Percentiles rank a stretch among this genome's conserved stretches.
phyloP scores from a whole-genome alignment of 2,113 vertebrate genomes.

The Vombatus ursinus region DNA sequence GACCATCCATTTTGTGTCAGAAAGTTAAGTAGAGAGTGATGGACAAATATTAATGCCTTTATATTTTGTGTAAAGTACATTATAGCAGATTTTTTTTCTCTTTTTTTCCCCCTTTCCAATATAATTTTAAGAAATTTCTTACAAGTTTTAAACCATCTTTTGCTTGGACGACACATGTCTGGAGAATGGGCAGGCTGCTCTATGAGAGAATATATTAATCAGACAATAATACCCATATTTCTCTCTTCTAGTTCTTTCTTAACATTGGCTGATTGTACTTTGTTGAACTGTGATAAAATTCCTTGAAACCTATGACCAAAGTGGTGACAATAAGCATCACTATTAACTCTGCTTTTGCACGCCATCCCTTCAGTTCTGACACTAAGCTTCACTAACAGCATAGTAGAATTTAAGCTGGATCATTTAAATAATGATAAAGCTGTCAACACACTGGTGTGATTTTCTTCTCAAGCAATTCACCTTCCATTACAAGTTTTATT shows the following conservation, averaged over 20 bases:
- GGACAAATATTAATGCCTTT: not conserved
- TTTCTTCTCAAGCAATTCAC: constrained; percentile 80
- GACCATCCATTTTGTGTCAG: not conserved
- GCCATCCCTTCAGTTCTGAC: constrained; percentile 61
- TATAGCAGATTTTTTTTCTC: not conserved
- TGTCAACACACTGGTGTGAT: constrained; percentile 79
- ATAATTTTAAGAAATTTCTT: not conserved
- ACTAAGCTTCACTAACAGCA: constrained; percentile 68
- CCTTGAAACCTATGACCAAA: constrained; percentile 43
- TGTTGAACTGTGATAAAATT: not conserved
- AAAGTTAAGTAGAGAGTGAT: not conserved
- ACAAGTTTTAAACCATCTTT: constrained; percentile 25
- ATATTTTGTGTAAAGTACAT: not conserved
- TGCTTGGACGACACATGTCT: constrained; percentile 5
- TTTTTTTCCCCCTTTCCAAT: not conserved
- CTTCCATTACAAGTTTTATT: constrained; percentile 80
- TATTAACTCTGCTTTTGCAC: constrained; percentile 66
- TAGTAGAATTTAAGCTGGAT: constrained; percentile 78
- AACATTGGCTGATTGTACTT: not conserved
- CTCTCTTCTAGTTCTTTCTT: not conserved
- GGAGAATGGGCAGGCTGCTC: too few species aligned
- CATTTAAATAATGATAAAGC: constrained; percentile 83
- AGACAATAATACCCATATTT: not conserved
- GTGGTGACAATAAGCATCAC: constrained; percentile 34
- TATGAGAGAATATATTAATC: not conserved